Evolutionary conservation across 23 tunicate genomes (phyloP).

Genomic region (Aplidium turbinatum): DNA sequence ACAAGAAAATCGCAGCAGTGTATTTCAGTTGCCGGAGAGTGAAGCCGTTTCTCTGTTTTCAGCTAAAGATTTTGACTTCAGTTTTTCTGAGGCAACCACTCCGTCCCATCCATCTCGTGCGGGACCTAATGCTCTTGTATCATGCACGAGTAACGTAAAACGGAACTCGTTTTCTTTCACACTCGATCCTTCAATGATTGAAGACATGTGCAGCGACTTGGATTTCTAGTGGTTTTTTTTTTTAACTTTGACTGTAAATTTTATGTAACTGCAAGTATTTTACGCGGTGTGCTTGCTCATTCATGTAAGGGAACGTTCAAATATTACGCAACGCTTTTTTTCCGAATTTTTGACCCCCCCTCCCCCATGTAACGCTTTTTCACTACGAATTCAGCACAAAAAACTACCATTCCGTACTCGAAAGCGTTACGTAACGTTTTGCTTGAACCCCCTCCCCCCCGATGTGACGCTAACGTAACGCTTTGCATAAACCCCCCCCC

Average conservation of each 20-base stretch:
- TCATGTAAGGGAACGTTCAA: too few relatives aligned
- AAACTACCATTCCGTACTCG: too few relatives aligned
- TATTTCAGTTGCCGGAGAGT: slow-evolving; percentile 22
- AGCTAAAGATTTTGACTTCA: background rate
- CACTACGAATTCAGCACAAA: too few relatives aligned
- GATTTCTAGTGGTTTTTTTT: background rate
- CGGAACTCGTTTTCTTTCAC: slow-evolving; percentile 8
- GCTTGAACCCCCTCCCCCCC: too few relatives aligned
- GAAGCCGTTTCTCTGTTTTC: slow-evolving; percentile 22
- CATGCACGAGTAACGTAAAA: background rate
- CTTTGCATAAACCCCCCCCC: too few relatives aligned
- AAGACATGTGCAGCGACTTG: slow-evolving; percentile 40
- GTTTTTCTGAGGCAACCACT: background rate
- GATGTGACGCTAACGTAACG: too few relatives aligned
- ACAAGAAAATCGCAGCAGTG: slow-evolving; percentile 1
- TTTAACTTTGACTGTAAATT: background rate
- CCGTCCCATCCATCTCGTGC: background rate
- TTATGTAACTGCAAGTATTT: background rate
- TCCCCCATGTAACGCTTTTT: too few relatives aligned
- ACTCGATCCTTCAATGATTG: slow-evolving; percentile 31
- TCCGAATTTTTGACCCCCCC: too few relatives aligned
- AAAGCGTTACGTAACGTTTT: too few relatives aligned
- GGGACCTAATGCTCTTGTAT: too few relatives aligned
- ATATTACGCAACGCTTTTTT: too few relatives aligned
- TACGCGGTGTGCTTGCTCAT: background rate